Evolutionary conservation across 2,797 vertebrate species (phyloP), one percentile per base, ranked within the genome.

Genomic region (Hydrocynus forskahlii): DNA sequence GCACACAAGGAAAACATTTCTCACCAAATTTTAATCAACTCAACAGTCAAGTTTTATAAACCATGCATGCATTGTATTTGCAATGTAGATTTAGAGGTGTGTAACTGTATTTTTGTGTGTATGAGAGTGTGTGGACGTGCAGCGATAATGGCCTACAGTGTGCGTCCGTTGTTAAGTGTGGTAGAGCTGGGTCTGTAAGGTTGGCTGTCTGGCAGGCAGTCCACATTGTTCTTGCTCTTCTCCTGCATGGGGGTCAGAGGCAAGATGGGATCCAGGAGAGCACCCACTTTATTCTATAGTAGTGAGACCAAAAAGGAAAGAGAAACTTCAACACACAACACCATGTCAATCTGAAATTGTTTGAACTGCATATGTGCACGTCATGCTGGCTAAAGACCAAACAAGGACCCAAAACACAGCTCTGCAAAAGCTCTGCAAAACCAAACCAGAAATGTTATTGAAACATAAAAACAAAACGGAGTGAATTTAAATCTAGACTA

Each of bases 121-220:
- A 48, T 54, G 23, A 64, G 13, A 17, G 40, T 52, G 29, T 40
- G 16, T 45, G 59, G 21, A 64, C 68, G 68, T 81, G 7, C 6
- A 54, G 7, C 38, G 62, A 77, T 60, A 67, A 96, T 13, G 43
- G 54, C 97, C 97, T 92, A 98, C 97, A 95, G 5, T 0, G 96
- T 90, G 7, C 95, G 95, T 0, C 97, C 96, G 0, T 98, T 98
- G 95, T 97, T 97, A 85, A 98, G 95, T 0, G 96, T 96, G 52
- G 93, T 92, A 0, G 95, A 94, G 86, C 94, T 96, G 5, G 96
- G 90, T 82, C 90, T 87, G 79, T 79, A 85, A 54, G 81, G 85
- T 76, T 82, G 90, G 64, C 79, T 82, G 29, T 91, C 90, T 81
- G 90, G 89, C 57, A 88, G 91, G 76, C 88, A 93, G 4, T 93